Evolutionary conservation across 2,113 vertebrate species (phyloP).

Genomic region (Sceloporus undulatus): DNA sequence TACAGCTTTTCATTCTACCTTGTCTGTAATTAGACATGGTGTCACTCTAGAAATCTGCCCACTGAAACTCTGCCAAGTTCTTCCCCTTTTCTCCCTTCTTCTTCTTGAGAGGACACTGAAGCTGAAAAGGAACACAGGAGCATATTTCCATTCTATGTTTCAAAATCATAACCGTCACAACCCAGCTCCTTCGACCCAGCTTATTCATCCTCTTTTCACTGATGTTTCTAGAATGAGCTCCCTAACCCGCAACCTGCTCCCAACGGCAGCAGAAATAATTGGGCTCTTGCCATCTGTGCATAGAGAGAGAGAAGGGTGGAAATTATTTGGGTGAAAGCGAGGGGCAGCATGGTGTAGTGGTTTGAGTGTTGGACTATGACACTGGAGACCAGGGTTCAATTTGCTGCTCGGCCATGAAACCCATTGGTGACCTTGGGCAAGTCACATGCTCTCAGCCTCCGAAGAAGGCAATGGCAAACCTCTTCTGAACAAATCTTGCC

Average conservation of each 20-base stretch:
- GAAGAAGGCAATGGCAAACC: too few relatives aligned
- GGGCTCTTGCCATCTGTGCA: background rate
- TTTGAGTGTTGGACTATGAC: too few relatives aligned
- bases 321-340: slow-evolving; percentile 59
- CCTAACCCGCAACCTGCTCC: background rate
- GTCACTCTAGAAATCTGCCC: slow-evolving; percentile 78
- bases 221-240: slow-evolving; percentile 42
- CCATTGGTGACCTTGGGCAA: too few relatives aligned
- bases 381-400: too few relatives aligned
- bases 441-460: too few relatives aligned
- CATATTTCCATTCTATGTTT: slow-evolving; percentile 58
- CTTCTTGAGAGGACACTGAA: slow-evolving; percentile 53
- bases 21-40: slow-evolving; percentile 82
- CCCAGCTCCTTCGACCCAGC: slow-evolving; percentile 46
- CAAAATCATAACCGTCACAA: slow-evolving; percentile 71
- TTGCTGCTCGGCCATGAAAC: too few relatives aligned
- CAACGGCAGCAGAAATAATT: background rate
- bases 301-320: slow-evolving; percentile 50
- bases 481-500: too few relatives aligned
- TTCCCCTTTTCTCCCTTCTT: slow-evolving; percentile 51
- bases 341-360: too few relatives aligned
- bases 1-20: slow-evolving; percentile 83
- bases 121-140: slow-evolving; percentile 34
- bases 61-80: slow-evolving; percentile 72
- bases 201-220: slow-evolving; percentile 49